A percentile compares a stretch with the other conserved stretches of the same genome.
Conservation (phyloP, 2,797 vertebrate genomes). For the Huso huso region DNA sequence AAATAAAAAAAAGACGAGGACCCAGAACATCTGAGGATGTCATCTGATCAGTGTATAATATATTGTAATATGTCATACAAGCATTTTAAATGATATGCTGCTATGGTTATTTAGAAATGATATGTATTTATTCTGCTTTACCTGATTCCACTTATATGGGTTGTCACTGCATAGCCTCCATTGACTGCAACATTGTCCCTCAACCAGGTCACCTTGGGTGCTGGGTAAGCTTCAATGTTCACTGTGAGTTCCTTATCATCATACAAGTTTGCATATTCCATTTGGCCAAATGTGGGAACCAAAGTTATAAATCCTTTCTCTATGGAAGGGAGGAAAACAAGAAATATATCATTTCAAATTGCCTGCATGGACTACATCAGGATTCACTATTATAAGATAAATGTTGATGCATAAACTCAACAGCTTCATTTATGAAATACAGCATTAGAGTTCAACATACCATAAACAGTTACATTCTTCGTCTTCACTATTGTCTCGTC, state of each 20-base stretch:
- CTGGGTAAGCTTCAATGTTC: slow-evolving; percentile 71
- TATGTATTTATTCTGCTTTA: slow-evolving; percentile 26
- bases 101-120: neutral
- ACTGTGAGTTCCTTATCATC: slow-evolving; percentile 82
- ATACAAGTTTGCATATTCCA: slow-evolving; percentile 73
- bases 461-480: slow-evolving; percentile 75
- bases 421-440: too few species aligned
- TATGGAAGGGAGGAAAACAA: slow-evolving; percentile 30
- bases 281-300: slow-evolving; percentile 67
- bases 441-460: slow-evolving; percentile 44
- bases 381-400: too few species aligned
- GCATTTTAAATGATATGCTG: neutral
- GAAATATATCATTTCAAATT: too few species aligned
- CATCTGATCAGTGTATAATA: neutral
- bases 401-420: too few species aligned
- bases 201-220: slow-evolving; percentile 78
- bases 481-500: slow-evolving; percentile 75
- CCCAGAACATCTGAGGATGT: neutral
- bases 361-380: too few species aligned
- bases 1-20: neutral
- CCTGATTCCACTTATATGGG: slow-evolving; percentile 44
- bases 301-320: slow-evolving; percentile 75
- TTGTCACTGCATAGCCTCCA: slow-evolving; percentile 37
- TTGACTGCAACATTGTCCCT: slow-evolving; percentile 66
- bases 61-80: neutral